Percentiles rank a stretch among this genome's conserved stretches.
Conservation (phyloP, 2,888 invertebrate genomes). For the Sinohyriopsis cumingii region DNA sequence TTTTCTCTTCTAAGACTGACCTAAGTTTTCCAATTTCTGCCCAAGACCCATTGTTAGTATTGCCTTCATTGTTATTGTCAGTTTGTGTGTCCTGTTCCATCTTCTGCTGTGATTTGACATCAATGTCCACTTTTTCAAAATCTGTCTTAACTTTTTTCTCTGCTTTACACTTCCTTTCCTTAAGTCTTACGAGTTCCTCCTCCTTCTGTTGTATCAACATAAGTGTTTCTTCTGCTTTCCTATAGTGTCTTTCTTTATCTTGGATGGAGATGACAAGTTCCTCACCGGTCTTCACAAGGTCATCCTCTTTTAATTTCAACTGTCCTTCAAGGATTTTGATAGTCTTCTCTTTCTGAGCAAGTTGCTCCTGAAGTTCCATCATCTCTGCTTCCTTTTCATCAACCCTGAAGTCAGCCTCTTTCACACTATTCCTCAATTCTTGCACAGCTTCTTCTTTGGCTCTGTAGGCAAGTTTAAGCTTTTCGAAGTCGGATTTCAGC, state of each 20-base stretch:
- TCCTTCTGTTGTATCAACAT: constrained; percentile 4
- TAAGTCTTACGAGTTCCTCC: not conserved
- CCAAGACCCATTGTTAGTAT: not conserved
- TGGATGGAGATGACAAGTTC: constrained; percentile 20
- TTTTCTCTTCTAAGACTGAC: constrained; percentile 7
- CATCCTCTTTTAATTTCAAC: constrained; percentile 13
- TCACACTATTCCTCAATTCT: constrained; percentile 20
- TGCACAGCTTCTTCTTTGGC: constrained; percentile 22
- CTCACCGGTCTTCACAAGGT: constrained; percentile 26
- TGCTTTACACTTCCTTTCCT: constrained; percentile 1
- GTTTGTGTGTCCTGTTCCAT: not conserved
- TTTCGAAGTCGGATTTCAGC: constrained; percentile 16
- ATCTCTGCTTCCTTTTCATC: constrained; percentile 28
- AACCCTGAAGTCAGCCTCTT: constrained; percentile 20
- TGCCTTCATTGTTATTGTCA: constrained; percentile 1
- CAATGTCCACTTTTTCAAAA: constrained; percentile 1
- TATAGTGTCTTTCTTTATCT: constrained; percentile 20
- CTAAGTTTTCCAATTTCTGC: constrained; percentile 8
- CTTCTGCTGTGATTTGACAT: constrained; percentile 3
- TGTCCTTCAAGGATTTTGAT: constrained; percentile 16
- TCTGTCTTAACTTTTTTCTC: constrained; percentile 1
- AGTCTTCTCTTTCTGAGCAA: constrained; percentile 15
- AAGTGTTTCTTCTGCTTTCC: not conserved
- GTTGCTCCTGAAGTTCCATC: constrained; percentile 18
- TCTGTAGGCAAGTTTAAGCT: constrained; percentile 22